Evolutionary conservation across 2,888 invertebrate species (phyloP), one percentile per base, ranked within the genome.

Genomic region (Watsonalla binaria): DNA sequence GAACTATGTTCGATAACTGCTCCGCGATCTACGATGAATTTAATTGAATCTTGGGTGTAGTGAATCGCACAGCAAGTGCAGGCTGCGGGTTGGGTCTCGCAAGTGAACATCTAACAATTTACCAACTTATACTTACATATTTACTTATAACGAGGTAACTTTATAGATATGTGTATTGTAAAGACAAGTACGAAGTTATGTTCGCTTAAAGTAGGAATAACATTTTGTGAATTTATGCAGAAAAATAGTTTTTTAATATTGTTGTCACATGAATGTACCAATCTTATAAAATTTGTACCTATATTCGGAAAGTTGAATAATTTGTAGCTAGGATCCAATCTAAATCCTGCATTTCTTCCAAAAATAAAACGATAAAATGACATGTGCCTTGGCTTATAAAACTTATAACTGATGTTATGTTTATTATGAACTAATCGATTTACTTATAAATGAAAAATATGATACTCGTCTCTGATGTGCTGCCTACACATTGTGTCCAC

Each of bases 241-340:
- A 89, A 87, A 82, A 73, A 88, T 89, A 89, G 89, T 90, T 90
- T 90, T 90, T 88, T 90, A 90, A 90, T 87, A 89, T 89, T 90
- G 88, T 89, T 90, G 87, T 90, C 90, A 90, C 85, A 83, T 87
- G 81, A 86, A 89, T 89, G 89, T 90, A 90, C 90, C 90, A 90
- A 89, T 88, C 89, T 87, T 87, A 87, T 83, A 82, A 86, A 83
- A 85, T 81, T 87, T 87, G 88, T 89, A 88, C 87, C 87, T 87
- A 85, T 86, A 87, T 86, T 90, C 90, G 90, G 90, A 90, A 90
- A 90, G 90, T 90, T 90, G 88, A 79, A 87, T 89, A 86, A 88
- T 87, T 86, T 84, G 82, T 90, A 90, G 90, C 80, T 90, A 90
- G 90, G 89, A 89, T 90, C 82, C 84, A 90, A 90, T 90, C 90